Evolutionary conservation across 2,113 vertebrate genomes (phyloP), one percentile per base, ranked within the genome.

Genomic region (Willisornis vidua): DNA sequence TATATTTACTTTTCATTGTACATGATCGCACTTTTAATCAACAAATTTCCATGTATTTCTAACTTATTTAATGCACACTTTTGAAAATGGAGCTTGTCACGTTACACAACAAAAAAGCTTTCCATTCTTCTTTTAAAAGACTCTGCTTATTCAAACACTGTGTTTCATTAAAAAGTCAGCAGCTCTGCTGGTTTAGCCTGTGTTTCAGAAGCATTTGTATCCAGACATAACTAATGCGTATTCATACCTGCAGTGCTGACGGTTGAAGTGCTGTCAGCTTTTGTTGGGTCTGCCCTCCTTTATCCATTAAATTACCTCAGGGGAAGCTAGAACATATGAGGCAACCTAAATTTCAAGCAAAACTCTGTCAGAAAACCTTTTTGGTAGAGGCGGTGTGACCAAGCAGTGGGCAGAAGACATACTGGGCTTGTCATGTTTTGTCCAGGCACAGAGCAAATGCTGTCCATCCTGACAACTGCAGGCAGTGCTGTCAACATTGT

Each of bases 281-380:
- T 88, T 73, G 66, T 94, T 83, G 59, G n/a, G 33, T 12, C 35
- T 96, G 82, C 55, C 35, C 81, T 94, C 68, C 52, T 96, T 92
- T 95, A 86, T 43, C 89, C 90, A 46, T 87, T 74, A 85, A 45
- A 76, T 74, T 93, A 85, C 62, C 74, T 85, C 31, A 78, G 14
- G 80, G 75, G 58, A 87, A 89, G 68, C 33, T 41, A 51, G 8
- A 37, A 82, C 33, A 49, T 88, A 33, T 61, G 28, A 92, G 33
- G 41, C 19, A 96, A 86, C 57, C 35, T 75, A 66, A 72, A 62
- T 96, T 95, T 84, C 59, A 79, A 41, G 57, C 2, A 51, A 96
- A 88, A 43, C 37, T 94, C 54, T 79, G 70, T 59, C 46, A 81
- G 24, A 49, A 68, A 45, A 25, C 29, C 61, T 63, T 87, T 84